Evolutionary conservation across 2,797 vertebrate species (phyloP).

Genomic region (Platalea minor): DNA sequence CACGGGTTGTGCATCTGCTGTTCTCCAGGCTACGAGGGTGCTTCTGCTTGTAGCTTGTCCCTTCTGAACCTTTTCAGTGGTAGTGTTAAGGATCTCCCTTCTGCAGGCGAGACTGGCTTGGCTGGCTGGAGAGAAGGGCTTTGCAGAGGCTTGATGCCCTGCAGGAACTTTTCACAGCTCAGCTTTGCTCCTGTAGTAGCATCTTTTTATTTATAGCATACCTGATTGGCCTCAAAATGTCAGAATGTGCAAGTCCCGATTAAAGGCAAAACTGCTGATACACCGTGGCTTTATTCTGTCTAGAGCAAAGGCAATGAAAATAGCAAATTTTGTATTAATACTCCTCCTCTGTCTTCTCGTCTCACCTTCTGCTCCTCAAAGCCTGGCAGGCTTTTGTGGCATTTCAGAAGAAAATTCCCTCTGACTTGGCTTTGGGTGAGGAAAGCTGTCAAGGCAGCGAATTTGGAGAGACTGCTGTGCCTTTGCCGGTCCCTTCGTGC

Average conservation of each 20-base stretch:
- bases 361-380: neutral
- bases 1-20: neutral
- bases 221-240: conserved; percentile 33
- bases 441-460: neutral
- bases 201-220: neutral
- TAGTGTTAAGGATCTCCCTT: neutral
- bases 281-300: neutral
- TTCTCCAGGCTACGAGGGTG: neutral
- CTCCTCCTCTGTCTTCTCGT: neutral
- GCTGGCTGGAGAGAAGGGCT: neutral
- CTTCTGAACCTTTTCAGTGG: neutral
- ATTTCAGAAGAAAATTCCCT: neutral
- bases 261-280: neutral
- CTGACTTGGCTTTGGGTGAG: neutral
- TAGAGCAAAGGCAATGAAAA: neutral
- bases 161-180: neutral
- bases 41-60: neutral
- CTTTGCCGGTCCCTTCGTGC: neutral
- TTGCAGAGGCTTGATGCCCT: neutral
- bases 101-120: neutral
- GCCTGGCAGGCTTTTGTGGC: neutral
- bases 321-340: neutral
- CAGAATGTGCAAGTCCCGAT: neutral
- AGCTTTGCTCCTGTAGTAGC: neutral
- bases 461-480: neutral